Percentiles rank a stretch among this genome's conserved stretches.
Evolutionary conservation across 2,113 vertebrate genomes (phyloP).

Genomic region (Ibidorhyncha struthersii): DNA sequence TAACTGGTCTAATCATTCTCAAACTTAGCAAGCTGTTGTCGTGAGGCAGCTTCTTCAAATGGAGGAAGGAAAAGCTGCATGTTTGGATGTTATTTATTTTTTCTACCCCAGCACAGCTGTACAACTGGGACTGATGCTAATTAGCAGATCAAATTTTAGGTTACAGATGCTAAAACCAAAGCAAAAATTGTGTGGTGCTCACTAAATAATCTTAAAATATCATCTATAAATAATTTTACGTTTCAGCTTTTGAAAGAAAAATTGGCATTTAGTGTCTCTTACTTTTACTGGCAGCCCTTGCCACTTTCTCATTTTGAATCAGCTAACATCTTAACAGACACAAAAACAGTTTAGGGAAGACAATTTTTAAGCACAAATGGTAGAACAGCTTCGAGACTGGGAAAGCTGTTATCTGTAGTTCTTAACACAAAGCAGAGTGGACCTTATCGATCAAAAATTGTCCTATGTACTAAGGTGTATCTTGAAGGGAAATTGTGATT

Average conservation of each 20-base stretch:
- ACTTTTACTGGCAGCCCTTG: not conserved
- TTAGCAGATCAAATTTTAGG: conserved; percentile 33
- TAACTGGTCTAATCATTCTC: not conserved
- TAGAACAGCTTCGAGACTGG: not conserved
- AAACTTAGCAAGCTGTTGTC: not conserved
- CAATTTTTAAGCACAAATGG: not conserved
- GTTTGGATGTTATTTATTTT: not conserved
- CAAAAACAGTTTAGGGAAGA: not conserved
- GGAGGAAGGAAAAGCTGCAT: conserved; percentile 7
- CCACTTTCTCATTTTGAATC: not conserved
- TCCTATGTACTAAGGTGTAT: not conserved
- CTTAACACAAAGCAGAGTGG: not conserved
- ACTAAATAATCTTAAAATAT: not conserved
- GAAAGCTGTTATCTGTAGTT: not conserved
- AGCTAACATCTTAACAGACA: not conserved
- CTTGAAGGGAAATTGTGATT: not conserved
- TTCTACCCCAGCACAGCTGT: conserved; percentile 31
- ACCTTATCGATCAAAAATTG: not conserved
- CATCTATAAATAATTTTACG: not conserved
- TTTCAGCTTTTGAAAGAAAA: not conserved
- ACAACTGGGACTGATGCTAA: not conserved
- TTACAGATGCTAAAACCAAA: conserved; percentile 43
- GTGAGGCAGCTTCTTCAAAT: not conserved
- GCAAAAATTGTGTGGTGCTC: not conserved
- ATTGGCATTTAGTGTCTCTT: not conserved